Conservation (phyloP, 2,797 vertebrate species). For the Gila robusta region DNA sequence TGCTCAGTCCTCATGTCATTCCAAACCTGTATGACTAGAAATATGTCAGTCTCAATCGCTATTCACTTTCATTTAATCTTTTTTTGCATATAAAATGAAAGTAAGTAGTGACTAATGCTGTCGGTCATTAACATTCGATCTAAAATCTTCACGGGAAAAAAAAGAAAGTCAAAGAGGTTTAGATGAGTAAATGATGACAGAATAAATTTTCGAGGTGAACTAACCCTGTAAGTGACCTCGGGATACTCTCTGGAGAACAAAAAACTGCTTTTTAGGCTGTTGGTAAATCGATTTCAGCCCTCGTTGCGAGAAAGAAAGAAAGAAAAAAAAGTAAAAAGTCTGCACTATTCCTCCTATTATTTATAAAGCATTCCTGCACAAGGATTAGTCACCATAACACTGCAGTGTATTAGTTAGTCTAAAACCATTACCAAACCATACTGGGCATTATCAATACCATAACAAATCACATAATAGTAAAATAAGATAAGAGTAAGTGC, state of each 20-base stretch:
- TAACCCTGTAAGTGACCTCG: slow-evolving; percentile 23
- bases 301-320: too few species aligned
- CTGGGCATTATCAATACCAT: background rate
- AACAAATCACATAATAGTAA: background rate
- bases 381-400: slow-evolving; percentile 74
- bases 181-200: background rate
- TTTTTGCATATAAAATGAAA: background rate
- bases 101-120: background rate
- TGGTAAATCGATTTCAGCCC: background rate
- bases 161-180: background rate
- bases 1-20: background rate
- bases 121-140: background rate
- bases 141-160: background rate
- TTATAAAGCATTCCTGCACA: slow-evolving; percentile 59
- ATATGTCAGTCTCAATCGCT: background rate
- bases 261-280: background rate
- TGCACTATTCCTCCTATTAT: slow-evolving; percentile 4
- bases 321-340: background rate
- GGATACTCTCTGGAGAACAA: slow-evolving; percentile 19
- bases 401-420: slow-evolving; percentile 59
- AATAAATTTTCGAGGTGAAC: background rate
- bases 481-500: background rate
- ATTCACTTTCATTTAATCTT: slow-evolving; percentile 4
- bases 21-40: slow-evolving; percentile 1
- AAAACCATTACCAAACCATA: slow-evolving; percentile 1